Evolutionary conservation across 2,797 vertebrate genomes (phyloP), one percentile per base, ranked within the genome.

Genomic region (Sylvilagus floridanus): DNA sequence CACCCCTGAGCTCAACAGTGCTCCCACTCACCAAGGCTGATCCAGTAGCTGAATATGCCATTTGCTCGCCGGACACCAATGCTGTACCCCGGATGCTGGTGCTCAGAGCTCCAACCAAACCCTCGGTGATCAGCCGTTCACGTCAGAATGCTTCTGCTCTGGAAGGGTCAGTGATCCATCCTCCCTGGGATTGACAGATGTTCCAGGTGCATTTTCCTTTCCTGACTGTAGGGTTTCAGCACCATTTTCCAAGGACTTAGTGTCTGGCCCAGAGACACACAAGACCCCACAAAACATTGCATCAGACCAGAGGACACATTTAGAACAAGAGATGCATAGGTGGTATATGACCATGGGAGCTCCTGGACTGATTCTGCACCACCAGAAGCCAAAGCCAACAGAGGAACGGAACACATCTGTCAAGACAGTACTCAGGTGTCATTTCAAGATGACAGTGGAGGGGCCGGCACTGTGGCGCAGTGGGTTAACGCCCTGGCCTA

Each of bases 201-300:
- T 65, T 54, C 66, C 32, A 88, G 28, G 4, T 30, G 32, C 0
- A 1, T 32, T 57, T 77, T 92, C 62, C 60, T 89, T 81, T 65
- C 68, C 69, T 71, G 30, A 65, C 47, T 21, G 17, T 21, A 79
- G 73, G 26, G 42, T n/a, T 91, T 84, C 62, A 42, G 75, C 13
- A 42, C 12, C 47, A 47, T 69, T 91, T 82, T 88, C 72, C 50
- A 84, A 65, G 24, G 32, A 90, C 77, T 77, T 87, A 73, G 82
- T 82, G 21, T 73, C 66, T 76, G 77, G 14, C 6, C n/a, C n/a
- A n/a, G 37, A 62, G 60, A 79, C 28, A 63, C 63, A 66, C 63
- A 57, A 82, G 71, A 37, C 14, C 26, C n/a, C 78, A 50, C 12
- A 8, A 32, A 63, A 54, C 63, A 86, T 24, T 76, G 60, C 69